Evolutionary conservation across 2,888 invertebrate genomes (phyloP).

Genomic region (Alviniconcha strummeri): DNA sequence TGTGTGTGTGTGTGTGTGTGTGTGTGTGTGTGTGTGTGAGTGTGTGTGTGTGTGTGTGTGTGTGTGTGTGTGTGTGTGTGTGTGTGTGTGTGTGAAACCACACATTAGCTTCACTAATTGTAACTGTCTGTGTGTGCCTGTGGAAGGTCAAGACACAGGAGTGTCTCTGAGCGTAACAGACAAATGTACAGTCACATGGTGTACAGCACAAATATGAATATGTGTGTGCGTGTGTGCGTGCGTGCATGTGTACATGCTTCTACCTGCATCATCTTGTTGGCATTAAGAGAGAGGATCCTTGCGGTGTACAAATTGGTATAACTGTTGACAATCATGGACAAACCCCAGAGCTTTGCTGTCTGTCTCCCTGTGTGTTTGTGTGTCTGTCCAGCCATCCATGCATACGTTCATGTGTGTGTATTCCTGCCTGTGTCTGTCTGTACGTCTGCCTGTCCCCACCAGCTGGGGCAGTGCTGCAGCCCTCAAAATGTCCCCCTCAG

Average conservation of each 20-base stretch:
- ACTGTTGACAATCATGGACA: too few relatives aligned
- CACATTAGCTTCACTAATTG: too few relatives aligned
- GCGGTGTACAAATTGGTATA: too few relatives aligned
- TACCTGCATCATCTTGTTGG: too few relatives aligned
- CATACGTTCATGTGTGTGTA: background rate
- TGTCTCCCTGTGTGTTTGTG: background rate
- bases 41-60: background rate
- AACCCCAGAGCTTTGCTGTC: too few relatives aligned
- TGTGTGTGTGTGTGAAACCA: background rate
- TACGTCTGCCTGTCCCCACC: background rate
- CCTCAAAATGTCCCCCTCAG: background rate
- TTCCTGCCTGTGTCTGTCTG: background rate
- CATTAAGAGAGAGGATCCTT: too few relatives aligned
- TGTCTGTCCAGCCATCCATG: too few relatives aligned
- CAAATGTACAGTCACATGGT: too few relatives aligned
- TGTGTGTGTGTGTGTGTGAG: background rate
- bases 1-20: slow-evolving; percentile 1
- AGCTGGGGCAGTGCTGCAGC: too few relatives aligned
- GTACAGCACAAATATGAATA: background rate
- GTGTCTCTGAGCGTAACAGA: too few relatives aligned
- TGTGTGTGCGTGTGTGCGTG: background rate
- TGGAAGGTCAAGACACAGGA: too few relatives aligned
- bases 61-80: background rate
- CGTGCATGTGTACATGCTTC: background rate
- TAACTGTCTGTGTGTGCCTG: too few relatives aligned